A percentile compares a stretch with the other conserved stretches of the same genome.
Conservation (phyloP, 2,797 vertebrate genomes). For the Podarcis siculus region DNA sequence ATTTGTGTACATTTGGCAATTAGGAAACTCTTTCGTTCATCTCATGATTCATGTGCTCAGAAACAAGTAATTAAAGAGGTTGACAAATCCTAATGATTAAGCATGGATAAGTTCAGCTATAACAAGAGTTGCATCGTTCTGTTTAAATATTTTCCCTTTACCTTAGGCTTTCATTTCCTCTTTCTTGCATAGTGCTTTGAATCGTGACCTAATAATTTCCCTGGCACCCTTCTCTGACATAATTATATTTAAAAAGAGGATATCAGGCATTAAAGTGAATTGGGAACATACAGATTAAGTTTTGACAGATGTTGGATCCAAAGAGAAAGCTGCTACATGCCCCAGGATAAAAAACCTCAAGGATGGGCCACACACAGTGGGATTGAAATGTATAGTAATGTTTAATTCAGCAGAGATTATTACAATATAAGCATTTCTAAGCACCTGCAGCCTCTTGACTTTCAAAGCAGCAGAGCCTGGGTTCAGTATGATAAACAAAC, state of each 20-base stretch:
- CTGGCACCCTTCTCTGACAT: constrained; percentile 11
- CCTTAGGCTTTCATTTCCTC: neutral
- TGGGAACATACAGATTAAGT: neutral
- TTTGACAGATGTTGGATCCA: neutral
- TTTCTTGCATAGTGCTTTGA: constrained; percentile 5
- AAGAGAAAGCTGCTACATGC: constrained; percentile 2
- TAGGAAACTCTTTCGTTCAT: neutral
- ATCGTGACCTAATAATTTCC: constrained; percentile 38
- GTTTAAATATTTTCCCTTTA: neutral
- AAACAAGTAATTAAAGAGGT: neutral
- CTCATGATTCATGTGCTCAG: neutral
- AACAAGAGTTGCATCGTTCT: neutral
- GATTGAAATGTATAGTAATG: neutral
- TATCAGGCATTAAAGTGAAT: neutral
- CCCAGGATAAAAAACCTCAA: constrained; percentile 24
- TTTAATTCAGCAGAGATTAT: neutral
- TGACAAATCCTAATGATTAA: neutral
- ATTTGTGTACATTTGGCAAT: neutral
- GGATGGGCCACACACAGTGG: neutral
- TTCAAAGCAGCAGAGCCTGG: neutral
- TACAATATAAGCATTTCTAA: neutral
- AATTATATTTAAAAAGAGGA: neutral
- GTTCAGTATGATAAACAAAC: neutral
- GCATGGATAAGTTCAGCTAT: neutral
- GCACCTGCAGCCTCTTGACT: neutral